A percentile compares a stretch with the other conserved stretches of the same genome.
phyloP scores from a whole-genome alignment of 1,140 invertebrate genomes.

The Pissodes strobi region DNA sequence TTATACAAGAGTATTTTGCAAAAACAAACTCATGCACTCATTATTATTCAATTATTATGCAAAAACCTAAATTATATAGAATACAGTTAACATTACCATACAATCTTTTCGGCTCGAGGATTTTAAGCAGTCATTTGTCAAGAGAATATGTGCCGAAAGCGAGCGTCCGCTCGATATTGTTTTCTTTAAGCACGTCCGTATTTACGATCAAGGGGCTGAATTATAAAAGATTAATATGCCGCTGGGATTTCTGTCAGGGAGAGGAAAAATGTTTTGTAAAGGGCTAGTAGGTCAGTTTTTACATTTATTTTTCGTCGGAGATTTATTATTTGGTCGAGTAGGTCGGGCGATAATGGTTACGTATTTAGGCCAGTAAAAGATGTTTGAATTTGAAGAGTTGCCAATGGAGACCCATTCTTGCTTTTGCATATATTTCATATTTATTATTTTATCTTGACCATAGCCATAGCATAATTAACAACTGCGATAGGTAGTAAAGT shows the following conservation, averaged over 20 bases:
- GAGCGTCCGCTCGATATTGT: slow-evolving; percentile 14
- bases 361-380: too few relatives aligned
- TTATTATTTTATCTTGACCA: too few relatives aligned
- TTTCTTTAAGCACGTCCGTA: slow-evolving; percentile 20
- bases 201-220: slow-evolving; percentile 12
- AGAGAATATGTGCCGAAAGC: slow-evolving; percentile 8
- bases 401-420: too few relatives aligned
- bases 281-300: slow-evolving; percentile 16
- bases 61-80: too few relatives aligned
- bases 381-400: too few relatives aligned
- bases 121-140: slow-evolving; percentile 19
- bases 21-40: too few relatives aligned
- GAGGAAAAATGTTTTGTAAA: slow-evolving; percentile 15
- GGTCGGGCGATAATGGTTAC: too few relatives aligned
- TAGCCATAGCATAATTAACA: too few relatives aligned
- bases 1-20: too few relatives aligned
- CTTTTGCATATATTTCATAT: too few relatives aligned
- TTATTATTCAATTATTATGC: too few relatives aligned
- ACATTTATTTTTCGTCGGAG: slow-evolving; percentile 7
- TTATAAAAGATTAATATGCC: slow-evolving; percentile 30
- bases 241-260: slow-evolving; percentile 11
- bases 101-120: not conserved
- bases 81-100: slow-evolving; percentile 1
- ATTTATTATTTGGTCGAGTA: not conserved
- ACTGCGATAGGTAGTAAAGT: too few relatives aligned